phyloP scores from a whole-genome alignment of 2,797 vertebrate genomes.

The Melanotaenia pygmaea region DNA sequence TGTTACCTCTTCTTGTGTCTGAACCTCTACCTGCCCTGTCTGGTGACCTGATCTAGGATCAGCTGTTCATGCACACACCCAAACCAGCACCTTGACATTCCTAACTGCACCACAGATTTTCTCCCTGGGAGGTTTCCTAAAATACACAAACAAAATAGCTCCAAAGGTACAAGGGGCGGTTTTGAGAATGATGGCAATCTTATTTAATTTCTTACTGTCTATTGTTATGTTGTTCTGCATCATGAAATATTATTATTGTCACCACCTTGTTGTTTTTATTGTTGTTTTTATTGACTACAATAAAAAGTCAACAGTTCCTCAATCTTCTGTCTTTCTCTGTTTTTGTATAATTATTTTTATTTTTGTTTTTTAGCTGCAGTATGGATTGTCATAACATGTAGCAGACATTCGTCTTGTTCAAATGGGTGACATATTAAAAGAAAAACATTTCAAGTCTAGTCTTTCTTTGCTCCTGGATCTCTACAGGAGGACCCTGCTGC shows the following conservation, averaged over 20 bases:
- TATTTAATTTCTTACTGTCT: slow-evolving; percentile 81
- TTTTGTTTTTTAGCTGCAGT: background rate
- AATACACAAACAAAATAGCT: slow-evolving; percentile 56
- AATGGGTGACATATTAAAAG: background rate
- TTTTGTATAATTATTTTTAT: background rate
- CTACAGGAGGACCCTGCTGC: too few species aligned
- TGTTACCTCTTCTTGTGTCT: slow-evolving; percentile 45
- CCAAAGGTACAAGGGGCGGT: slow-evolving; percentile 60
- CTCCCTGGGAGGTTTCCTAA: slow-evolving; percentile 44
- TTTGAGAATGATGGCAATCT: slow-evolving; percentile 71
- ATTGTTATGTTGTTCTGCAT: slow-evolving; percentile 75
- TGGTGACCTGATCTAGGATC: slow-evolving; percentile 58
- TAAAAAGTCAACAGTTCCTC: slow-evolving; percentile 78
- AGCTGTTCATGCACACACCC: slow-evolving; percentile 47
- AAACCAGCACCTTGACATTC: slow-evolving; percentile 74
- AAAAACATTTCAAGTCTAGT: background rate
- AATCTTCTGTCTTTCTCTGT: slow-evolving; percentile 4
- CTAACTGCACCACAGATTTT: slow-evolving; percentile 62
- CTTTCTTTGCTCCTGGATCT: background rate
- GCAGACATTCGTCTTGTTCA: background rate
- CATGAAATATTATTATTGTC: slow-evolving; percentile 78
- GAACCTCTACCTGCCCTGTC: slow-evolving; percentile 33
- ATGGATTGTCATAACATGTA: background rate
- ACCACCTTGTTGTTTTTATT: slow-evolving; percentile 81
- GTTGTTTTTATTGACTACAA: slow-evolving; percentile 84